A percentile compares a stretch with the other conserved stretches of the same genome.
Conservation (phyloP, 2,113 vertebrate species). For the Percina caprodes region DNA sequence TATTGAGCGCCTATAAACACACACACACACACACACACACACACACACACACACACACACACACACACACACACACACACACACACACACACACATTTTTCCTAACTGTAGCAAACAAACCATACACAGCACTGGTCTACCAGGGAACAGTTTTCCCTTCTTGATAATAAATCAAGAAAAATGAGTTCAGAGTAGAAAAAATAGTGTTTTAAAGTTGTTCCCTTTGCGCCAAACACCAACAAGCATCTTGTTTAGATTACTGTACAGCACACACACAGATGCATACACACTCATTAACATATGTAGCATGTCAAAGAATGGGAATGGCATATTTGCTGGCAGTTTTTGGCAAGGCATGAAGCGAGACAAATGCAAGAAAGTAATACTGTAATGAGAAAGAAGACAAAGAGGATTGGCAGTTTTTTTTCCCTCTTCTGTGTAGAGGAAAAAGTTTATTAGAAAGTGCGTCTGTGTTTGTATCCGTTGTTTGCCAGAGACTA, state of each 20-base stretch:
- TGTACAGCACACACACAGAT: constrained; percentile 8
- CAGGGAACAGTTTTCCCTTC: not conserved
- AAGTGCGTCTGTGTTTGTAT: not conserved
- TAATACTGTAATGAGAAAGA: constrained; percentile 52
- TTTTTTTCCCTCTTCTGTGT: constrained; percentile 14
- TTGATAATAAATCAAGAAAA: constrained; percentile 23
- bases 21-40: constrained; percentile 8
- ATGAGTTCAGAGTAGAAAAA: constrained; percentile 27
- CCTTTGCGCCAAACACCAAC: constrained; percentile 28
- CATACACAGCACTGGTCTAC: constrained; percentile 2
- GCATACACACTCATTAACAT: constrained; percentile 10
- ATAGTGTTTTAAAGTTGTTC: constrained; percentile 45
- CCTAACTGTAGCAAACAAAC: not conserved
- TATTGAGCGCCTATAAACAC: constrained; percentile 2
- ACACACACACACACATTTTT: not conserved
- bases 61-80: not conserved
- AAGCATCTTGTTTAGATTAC: constrained; percentile 8
- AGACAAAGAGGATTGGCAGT: constrained; percentile 50
- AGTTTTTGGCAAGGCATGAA: constrained; percentile 66
- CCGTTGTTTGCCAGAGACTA: constrained; percentile 49
- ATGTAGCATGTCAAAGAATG: constrained; percentile 28
- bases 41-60: not conserved
- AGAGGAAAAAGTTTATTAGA: constrained; percentile 41
- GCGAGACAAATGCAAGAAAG: constrained; percentile 34
- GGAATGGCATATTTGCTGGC: constrained; percentile 45